Percentiles rank a stretch among this genome's conserved stretches.
Conservation (phyloP, 2,888 invertebrate genomes). For the Piscicola geometra region DNA sequence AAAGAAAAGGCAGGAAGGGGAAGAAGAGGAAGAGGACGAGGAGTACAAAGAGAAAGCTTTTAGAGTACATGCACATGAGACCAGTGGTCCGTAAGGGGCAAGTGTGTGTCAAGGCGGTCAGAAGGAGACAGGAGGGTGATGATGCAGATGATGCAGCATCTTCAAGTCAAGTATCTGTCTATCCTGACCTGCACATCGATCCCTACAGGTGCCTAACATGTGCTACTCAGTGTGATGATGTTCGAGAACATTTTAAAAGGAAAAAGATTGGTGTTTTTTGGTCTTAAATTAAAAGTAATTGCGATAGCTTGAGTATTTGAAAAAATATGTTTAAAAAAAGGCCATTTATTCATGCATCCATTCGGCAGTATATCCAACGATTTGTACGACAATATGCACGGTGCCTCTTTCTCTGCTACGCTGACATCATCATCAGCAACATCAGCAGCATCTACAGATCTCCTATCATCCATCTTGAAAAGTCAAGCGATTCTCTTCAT, state of each 20-base stretch:
- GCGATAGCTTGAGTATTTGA: no score
- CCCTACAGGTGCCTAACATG: constrained; percentile 13
- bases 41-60: not conserved
- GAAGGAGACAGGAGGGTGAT: not conserved
- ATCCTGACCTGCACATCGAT: not conserved
- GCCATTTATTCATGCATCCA: not conserved
- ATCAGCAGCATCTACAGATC: not conserved
- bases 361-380: not conserved
- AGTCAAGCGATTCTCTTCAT: constrained; percentile 11
- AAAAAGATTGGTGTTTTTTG: no score
- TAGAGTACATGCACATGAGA: not conserved
- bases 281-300: no score
- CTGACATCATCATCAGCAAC: not conserved
- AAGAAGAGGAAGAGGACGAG: not conserved
- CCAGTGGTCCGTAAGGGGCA: not conserved
- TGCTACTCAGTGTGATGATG: no score
- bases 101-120: not conserved
- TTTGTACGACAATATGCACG: not conserved
- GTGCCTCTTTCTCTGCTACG: not conserved
- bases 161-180: not conserved
- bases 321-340: no score
- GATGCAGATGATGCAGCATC: no score
- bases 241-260: no score
- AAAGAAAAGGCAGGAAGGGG: not conserved
- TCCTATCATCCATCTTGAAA: not conserved